Evolutionary conservation across 2,888 invertebrate species (phyloP), one percentile per base, ranked within the genome.

Genomic region (Epirrhoe tristata): DNA sequence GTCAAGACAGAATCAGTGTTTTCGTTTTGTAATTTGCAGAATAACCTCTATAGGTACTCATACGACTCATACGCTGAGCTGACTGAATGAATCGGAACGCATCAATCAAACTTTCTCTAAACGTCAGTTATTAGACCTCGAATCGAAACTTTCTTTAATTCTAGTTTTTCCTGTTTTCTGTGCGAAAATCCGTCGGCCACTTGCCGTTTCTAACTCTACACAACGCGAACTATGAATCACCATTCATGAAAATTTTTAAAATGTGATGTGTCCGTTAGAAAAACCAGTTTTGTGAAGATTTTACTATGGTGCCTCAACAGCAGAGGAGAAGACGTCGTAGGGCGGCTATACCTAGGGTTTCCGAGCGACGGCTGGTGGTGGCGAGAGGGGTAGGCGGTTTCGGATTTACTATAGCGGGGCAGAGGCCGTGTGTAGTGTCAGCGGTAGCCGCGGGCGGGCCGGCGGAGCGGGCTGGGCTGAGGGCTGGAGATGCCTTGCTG

Each of bases 361-460:
- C 97, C 46, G 96, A 97, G 71, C 95, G 97, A 72, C 96, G 96
- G 39, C 97, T 98, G 62, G 97, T 98, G 80, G 96, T 99, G 51
- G 95, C 96, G 7, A 94, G 98, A 71, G 98, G 98, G 3, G 95
- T 95, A 68, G 97, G 97, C 79, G 99, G 99, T 7, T 99, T 98
- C 85, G 99, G 99, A n/a, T 99, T 99, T 85, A 99, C 99, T 24
- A 98, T 99, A 82, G 98, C 98, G 1, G 99, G 99, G 3, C 98
- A 99, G 86, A 97, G 98, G 82, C 99, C 99, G 0, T 99, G 99
- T 85, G 97, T 98, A 71, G 94, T 99, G 66, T 98, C 98, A 59
- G 98, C 98, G 79, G 98, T 99, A 77, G 98, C 98, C 0, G 94
- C 95, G 55, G 97, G 97, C 1, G 93, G 93, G 67, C 98, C 98